A percentile compares a stretch with the other conserved stretches of the same genome.
These are phyloP conservation scores for Cryptotis parvus DNA, from an alignment of 2,113 vertebrate species.

Conservation along the genomic window DNA sequence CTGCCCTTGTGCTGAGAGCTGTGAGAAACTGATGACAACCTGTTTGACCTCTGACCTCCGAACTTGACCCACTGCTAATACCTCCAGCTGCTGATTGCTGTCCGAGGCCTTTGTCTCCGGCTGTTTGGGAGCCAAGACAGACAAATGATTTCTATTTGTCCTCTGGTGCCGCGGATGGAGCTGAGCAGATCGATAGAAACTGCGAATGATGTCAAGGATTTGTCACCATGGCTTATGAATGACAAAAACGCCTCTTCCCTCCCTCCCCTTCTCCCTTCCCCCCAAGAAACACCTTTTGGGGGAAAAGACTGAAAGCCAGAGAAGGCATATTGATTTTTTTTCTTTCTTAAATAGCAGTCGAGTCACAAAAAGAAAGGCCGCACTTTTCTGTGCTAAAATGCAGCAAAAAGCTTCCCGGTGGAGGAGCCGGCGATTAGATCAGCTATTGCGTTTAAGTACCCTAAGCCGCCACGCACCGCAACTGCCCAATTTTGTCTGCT, in stretches of 20 bases:
- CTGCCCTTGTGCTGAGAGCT: slow-evolving; percentile 85
- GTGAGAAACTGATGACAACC: slow-evolving; percentile 91
- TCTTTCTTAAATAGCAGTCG: slow-evolving; percentile 96
- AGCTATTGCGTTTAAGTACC: slow-evolving; percentile 93
- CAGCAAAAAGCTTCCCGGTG: slow-evolving; percentile 95
- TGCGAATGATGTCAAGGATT: slow-evolving; percentile 98
- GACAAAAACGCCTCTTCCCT: slow-evolving; percentile 92
- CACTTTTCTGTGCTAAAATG: slow-evolving; percentile 98
- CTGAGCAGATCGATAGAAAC: slow-evolving; percentile 98
- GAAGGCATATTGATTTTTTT: slow-evolving; percentile 96
- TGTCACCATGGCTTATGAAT: slow-evolving; percentile 98
- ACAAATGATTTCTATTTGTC: slow-evolving; percentile 99
- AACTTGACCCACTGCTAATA: slow-evolving; percentile 93
- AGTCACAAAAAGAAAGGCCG: slow-evolving; percentile 94
- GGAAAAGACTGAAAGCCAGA: slow-evolving; percentile 96
- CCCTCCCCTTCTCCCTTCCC: slow-evolving; percentile 53
- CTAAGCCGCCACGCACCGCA: slow-evolving; percentile 79
- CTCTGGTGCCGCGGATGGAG: slow-evolving; percentile 94
- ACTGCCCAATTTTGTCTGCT: slow-evolving; percentile 86
- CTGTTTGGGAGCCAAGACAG: slow-evolving; percentile 93
- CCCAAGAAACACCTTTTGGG: slow-evolving; percentile 92
- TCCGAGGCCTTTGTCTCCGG: slow-evolving; percentile 91
- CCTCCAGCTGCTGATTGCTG: slow-evolving; percentile 94
- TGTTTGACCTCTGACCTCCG: slow-evolving; percentile 92
- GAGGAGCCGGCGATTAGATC: slow-evolving; percentile 92